A percentile compares a stretch with the other conserved stretches of the same genome.
phyloP scores from a whole-genome alignment of 2,888 invertebrate species.

The Agrochola circellaris region DNA sequence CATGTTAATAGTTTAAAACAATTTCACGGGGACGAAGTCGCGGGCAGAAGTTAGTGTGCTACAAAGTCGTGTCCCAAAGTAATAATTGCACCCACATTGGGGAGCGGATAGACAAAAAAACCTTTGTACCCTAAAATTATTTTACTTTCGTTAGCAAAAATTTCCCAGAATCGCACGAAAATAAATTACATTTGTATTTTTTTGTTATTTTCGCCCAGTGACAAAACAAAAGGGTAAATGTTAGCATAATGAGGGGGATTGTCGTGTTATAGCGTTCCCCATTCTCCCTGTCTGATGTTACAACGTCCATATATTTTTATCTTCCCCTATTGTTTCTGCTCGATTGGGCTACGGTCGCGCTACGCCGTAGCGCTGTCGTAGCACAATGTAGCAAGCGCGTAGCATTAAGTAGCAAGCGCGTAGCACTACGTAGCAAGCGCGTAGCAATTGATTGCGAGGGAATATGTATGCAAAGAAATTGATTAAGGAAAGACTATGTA shows the following conservation, averaged over 20 bases:
- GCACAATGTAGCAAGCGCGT: constrained; percentile 43
- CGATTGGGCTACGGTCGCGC: constrained; percentile 61
- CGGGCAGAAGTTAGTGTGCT: not conserved
- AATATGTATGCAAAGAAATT: constrained; percentile 16
- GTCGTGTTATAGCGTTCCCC: constrained; percentile 44
- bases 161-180: constrained; percentile 14
- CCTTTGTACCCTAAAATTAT: constrained; percentile 11
- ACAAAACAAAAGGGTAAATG: constrained; percentile 58
- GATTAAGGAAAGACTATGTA: not conserved
- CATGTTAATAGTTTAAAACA: not conserved
- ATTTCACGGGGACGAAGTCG: not conserved
- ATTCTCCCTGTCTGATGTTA: constrained; percentile 40
- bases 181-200: constrained; percentile 45
- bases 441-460: constrained; percentile 12
- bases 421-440: constrained; percentile 34
- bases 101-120: constrained; percentile 3
- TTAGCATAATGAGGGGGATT: constrained; percentile 54
- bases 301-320: constrained; percentile 66
- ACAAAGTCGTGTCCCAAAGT: not conserved
- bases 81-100: not conserved
- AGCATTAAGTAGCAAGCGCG: not conserved
- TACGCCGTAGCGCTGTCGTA: constrained; percentile 63
- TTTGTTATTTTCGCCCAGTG: constrained; percentile 55
- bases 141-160: constrained; percentile 25
- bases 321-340: constrained; percentile 60